Conservation (phyloP, 2,113 vertebrate species). For the Pterocles orientalis region DNA sequence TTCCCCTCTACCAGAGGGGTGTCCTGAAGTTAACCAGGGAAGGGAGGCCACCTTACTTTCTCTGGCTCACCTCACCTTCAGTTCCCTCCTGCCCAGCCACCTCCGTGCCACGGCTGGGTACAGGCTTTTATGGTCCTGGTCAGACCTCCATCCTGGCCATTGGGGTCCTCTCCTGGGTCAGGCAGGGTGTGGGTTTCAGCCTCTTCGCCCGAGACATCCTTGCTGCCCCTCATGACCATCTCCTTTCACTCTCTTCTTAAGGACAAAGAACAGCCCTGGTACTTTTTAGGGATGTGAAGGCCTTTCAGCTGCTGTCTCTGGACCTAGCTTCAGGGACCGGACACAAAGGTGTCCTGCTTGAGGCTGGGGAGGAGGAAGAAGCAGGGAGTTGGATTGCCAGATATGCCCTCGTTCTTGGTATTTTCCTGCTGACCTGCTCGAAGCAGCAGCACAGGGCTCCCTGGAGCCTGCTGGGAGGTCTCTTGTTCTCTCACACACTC, state of each 20-base stretch:
- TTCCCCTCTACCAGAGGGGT: not conserved
- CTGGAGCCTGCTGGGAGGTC: not conserved
- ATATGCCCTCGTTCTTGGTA: not conserved
- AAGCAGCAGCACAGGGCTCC: not conserved
- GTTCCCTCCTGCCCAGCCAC: not conserved
- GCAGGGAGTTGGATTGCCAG: not conserved
- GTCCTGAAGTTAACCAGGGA: not conserved
- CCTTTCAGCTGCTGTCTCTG: not conserved
- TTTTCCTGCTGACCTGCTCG: not conserved
- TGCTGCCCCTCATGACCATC: not conserved
- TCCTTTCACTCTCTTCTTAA: not conserved
- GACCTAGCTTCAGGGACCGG: not conserved
- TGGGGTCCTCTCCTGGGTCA: not conserved
- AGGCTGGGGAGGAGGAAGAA: not conserved
- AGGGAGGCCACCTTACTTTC: not conserved
- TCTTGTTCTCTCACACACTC: not conserved
- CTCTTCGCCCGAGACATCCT: not conserved
- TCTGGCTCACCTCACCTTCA: not conserved
- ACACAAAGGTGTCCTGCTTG: not conserved
- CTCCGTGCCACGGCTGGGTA: fast-evolving
- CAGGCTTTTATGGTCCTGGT: not conserved
- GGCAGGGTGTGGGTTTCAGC: not conserved
- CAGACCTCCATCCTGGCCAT: not conserved
- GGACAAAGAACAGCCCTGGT: not conserved
- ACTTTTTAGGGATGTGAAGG: not conserved